These are phyloP conservation scores for Cochlearius cochlearius DNA, from an alignment of 2,113 vertebrate species.

Conservation along the genomic window DNA sequence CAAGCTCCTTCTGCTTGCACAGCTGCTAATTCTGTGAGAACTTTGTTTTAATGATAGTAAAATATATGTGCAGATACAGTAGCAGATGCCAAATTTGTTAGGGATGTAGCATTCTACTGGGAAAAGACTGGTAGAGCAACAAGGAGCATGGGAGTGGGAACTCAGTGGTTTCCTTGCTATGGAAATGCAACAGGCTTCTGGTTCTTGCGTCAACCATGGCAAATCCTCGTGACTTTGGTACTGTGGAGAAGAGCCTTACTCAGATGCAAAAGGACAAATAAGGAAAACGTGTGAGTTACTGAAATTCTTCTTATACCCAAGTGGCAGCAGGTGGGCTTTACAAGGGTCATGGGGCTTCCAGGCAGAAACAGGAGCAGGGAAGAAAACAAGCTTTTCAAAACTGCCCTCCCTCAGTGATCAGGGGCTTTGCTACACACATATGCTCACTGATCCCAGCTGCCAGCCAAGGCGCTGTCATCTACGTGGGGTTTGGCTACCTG, in stretches of 20 bases:
- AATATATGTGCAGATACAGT: not conserved
- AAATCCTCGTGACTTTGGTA: not conserved
- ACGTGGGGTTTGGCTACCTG: not conserved
- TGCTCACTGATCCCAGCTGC: not conserved
- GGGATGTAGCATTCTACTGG: not conserved
- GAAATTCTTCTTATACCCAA: not conserved
- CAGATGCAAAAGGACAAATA: not conserved
- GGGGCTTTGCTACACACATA: not conserved
- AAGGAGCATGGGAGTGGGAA: not conserved
- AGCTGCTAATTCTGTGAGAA: not conserved
- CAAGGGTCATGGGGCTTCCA: not conserved
- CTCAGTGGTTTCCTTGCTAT: not conserved
- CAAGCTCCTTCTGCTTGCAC: not conserved
- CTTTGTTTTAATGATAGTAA: not conserved
- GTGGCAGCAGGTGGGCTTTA: not conserved
- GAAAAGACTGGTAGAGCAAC: not conserved
- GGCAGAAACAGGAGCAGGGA: not conserved
- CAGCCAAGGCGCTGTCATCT: not conserved
- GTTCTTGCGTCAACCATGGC: not conserved
- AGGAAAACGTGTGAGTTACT: accelerated
- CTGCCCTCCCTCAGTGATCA: not conserved
- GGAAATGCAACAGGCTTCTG: not conserved
- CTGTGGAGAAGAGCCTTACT: not conserved
- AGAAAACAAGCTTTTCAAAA: not conserved
- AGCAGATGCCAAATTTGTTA: not conserved